Conservation (phyloP, 2,797 vertebrate genomes). For the Pangasius mekongensis region DNA sequence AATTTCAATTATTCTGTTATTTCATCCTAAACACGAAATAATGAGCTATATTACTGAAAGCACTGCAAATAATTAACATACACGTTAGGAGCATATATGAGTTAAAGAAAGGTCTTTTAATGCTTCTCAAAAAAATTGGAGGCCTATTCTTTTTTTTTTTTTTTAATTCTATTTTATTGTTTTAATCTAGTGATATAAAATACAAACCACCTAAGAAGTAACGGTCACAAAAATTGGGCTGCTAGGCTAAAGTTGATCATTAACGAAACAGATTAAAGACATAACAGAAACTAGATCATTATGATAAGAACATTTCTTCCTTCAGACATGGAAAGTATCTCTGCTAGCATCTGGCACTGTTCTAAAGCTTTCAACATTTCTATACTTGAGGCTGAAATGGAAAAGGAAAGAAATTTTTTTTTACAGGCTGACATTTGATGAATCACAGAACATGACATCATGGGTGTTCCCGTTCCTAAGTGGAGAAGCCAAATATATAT, state of each 20-base stretch:
- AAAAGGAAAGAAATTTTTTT: background rate
- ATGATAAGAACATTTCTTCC: background rate
- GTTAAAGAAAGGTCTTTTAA: background rate
- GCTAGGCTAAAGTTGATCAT: background rate
- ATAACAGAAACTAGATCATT: background rate
- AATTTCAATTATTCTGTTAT: background rate
- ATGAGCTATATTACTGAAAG: background rate
- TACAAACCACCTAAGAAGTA: background rate
- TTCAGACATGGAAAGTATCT: background rate
- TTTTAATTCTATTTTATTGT: no score
- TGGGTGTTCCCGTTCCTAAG: background rate
- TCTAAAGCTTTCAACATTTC: background rate
- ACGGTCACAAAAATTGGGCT: background rate
- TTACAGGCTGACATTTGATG: background rate
- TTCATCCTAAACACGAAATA: background rate
- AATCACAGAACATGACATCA: background rate
- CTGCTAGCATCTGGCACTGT: background rate
- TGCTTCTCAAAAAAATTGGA: background rate
- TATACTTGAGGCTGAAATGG: background rate
- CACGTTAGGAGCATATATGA: background rate
- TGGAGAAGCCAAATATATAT: background rate
- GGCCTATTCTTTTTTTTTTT: background rate
- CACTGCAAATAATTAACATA: background rate
- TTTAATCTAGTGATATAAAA: background rate
- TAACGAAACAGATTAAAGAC: background rate